Conservation (phyloP, 2,888 invertebrate genomes). For the Nesidiocoris tenuis region DNA sequence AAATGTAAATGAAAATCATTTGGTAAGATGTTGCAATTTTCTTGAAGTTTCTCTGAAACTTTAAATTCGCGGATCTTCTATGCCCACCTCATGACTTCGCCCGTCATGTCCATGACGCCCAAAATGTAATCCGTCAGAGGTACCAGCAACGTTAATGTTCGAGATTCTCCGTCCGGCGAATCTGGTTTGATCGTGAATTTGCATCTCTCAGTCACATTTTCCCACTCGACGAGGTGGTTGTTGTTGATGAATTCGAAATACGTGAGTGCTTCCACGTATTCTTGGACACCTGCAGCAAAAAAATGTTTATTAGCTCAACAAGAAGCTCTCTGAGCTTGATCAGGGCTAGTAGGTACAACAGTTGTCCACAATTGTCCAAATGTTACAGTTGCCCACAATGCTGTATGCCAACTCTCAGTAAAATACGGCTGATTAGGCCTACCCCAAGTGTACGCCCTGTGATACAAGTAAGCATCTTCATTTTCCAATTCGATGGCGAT, state of each 20-base stretch:
- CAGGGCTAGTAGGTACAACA: no score
- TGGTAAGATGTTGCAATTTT: no score
- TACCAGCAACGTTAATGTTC: conserved; percentile 16
- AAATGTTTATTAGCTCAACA: no score
- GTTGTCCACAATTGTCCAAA: no score
- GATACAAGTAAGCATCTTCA: conserved; percentile 69
- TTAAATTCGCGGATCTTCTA: not conserved
- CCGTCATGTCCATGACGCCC: conserved; percentile 83
- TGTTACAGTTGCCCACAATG: no score
- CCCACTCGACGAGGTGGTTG: conserved; percentile 63
- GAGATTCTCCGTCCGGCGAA: not conserved
- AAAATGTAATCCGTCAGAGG: conserved; percentile 56
- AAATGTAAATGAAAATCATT: no score
- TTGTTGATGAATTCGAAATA: conserved; percentile 70
- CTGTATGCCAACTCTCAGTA: no score
- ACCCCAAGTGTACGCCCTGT: conserved; percentile 66
- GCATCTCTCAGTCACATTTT: conserved; percentile 59
- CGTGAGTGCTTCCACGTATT: conserved; percentile 82
- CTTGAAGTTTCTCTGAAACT: not conserved
- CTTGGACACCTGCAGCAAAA: conserved; percentile 61
- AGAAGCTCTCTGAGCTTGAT: no score
- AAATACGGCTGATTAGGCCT: no score
- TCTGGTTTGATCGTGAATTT: conserved; percentile 12
- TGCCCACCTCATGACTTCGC: conserved; percentile 78
- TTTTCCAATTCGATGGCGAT: conserved; percentile 73